phyloP scores from a whole-genome alignment of 2,888 invertebrate species.

The Sarcophaga caerulescens region DNA sequence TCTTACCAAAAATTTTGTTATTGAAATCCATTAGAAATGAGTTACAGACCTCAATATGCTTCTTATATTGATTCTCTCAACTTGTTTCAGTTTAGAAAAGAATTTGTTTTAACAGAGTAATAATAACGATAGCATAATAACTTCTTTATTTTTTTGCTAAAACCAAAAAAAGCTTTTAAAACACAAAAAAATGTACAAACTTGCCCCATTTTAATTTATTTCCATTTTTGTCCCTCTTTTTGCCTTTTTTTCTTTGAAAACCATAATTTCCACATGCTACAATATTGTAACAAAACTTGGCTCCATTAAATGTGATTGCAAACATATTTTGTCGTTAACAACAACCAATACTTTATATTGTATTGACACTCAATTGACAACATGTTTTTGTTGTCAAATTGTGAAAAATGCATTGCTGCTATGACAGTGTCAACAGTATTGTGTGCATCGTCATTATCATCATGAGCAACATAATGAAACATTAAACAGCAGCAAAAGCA shows the following conservation, averaged over 20 bases:
- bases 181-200: too few relatives aligned
- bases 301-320: conserved; percentile 9
- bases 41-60: too few relatives aligned
- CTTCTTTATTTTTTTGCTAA: too few relatives aligned
- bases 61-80: too few relatives aligned
- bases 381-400: conserved; percentile 7
- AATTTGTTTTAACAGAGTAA: too few relatives aligned
- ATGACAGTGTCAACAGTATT: conserved; percentile 40
- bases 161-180: too few relatives aligned
- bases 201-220: neutral
- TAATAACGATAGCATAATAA: too few relatives aligned
- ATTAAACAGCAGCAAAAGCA: conserved; percentile 36
- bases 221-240: conserved; percentile 23
- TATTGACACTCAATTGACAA: conserved; percentile 62
- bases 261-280: conserved; percentile 22
- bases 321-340: conserved; percentile 7
- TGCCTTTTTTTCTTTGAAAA: neutral
- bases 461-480: conserved; percentile 43
- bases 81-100: too few relatives aligned
- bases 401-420: conserved; percentile 14
- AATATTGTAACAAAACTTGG: conserved; percentile 33
- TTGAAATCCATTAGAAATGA: too few relatives aligned
- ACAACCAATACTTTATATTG: conserved; percentile 49
- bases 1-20: too few relatives aligned
- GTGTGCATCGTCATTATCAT: conserved; percentile 18